Conservation (phyloP, 2,888 invertebrate species). For the Cyclophora punctaria region DNA sequence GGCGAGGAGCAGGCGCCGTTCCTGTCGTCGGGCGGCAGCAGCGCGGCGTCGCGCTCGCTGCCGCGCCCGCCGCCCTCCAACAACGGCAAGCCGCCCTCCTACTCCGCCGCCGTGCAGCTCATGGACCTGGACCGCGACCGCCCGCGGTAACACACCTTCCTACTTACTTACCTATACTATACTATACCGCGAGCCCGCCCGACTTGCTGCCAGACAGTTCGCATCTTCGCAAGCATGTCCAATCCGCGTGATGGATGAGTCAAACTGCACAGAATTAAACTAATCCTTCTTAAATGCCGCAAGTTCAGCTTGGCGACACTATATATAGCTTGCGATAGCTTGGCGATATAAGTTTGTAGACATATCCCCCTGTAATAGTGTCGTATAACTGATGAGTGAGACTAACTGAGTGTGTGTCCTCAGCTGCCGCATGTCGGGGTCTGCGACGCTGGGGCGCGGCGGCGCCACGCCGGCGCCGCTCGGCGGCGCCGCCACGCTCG, state of each 20-base stretch:
- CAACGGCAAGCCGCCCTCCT: constrained; percentile 76
- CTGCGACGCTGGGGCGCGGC: constrained; percentile 57
- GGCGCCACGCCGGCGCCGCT: constrained; percentile 68
- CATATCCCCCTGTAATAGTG: too few species aligned
- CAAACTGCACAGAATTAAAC: too few species aligned
- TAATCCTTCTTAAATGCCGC: too few species aligned
- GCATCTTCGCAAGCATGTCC: too few species aligned
- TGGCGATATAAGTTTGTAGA: too few species aligned
- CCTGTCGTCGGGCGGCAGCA: constrained; percentile 74
- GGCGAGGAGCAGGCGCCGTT: constrained; percentile 91
- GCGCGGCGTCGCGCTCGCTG: constrained; percentile 68
- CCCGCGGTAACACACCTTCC: constrained; percentile 32
- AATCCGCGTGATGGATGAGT: too few species aligned
- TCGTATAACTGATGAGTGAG: too few species aligned
- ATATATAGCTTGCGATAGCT: too few species aligned
- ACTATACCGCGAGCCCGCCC: constrained; percentile 19
- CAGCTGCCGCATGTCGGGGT: constrained; percentile 58
- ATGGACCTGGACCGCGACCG: constrained; percentile 54
- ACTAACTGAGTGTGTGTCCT: constrained; percentile 19
- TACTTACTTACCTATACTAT: too few species aligned
- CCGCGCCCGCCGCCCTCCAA: constrained; percentile 79
- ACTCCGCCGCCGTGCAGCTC: constrained; percentile 76
- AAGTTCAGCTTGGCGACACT: too few species aligned
- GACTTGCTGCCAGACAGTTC: neutral
- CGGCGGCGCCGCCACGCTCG: constrained; percentile 78